Evolutionary conservation across 92 coral and sea anemone genomes (phyloP), one percentile per base, ranked within the genome.

Genomic region (Porites rus): DNA sequence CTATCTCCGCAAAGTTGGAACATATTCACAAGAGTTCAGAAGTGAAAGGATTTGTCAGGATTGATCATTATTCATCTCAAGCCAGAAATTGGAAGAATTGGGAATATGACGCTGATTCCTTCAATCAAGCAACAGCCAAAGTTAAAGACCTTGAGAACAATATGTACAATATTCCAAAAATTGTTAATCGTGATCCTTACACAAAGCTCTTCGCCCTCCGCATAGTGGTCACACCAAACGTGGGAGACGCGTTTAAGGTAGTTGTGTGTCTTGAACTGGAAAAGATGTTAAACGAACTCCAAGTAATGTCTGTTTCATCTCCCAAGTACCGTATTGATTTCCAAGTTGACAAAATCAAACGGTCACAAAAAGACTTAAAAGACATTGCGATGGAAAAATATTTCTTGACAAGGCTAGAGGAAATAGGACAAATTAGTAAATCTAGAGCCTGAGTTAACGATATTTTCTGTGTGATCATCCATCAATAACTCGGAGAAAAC

Each of bases 51-150:
- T 58, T 59, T 58, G 81, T 76, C 14, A 68, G 69, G 24, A 76
- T 76, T 22, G 69, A 76, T 25, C 81, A 76, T 76, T 76, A 76
- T 56, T 76, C 81, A 60, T 76, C 81, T 61, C 7, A n/a, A 28
- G 28, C 13, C 4, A 17, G 69, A 76, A 22, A 28, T 5, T 76
- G 69, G 81, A 31, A 61, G 24, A 12, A n/a, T 5, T 59, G 3
- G 54, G 81, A 76, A 22, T 76, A 59, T 61, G 51, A 14, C 16
- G 13, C 20, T 10, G 19, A 76, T 22, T n/a, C 22, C 14, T 76
- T 28, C 38, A 19, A 22, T n/a, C 20, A 76, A 18, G 81, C 81
- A 25, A 1, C 61, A 2, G 53, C 11, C 61, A 17, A 60, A 12
- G 7, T 76, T 10, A 21, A 76, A 22, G 14, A 12, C 60, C 60